These are phyloP conservation scores for Lordiphosa collinella DNA, from an alignment of 1,140 invertebrate species.

Conservation along the genomic window DNA sequence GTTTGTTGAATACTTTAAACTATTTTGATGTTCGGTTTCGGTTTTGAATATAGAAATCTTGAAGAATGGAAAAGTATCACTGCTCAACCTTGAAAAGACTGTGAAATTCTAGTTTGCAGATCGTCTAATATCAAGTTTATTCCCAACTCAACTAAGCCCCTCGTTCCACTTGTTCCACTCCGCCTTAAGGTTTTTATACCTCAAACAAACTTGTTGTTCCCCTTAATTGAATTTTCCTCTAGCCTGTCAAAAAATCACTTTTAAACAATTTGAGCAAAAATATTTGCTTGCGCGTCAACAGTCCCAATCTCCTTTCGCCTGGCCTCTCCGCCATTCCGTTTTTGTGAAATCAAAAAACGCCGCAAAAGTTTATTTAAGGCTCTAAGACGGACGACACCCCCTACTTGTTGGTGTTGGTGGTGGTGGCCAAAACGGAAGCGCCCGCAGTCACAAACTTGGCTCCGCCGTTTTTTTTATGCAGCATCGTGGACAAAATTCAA, in stretches of 20 bases:
- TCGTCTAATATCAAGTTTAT: no score
- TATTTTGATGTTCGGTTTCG: no score
- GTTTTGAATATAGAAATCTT: no score
- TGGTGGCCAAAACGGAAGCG: not conserved
- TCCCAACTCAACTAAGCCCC: no score
- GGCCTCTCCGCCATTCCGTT: constrained; percentile 4
- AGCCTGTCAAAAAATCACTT: constrained; percentile 51
- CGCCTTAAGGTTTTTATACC: not conserved
- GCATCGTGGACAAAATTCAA: constrained; percentile 38
- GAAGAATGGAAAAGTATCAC: no score
- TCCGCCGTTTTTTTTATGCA: constrained; percentile 53
- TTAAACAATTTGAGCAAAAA: constrained; percentile 66
- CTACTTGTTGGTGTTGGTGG: not conserved
- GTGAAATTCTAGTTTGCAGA: no score
- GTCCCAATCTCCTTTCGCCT: constrained; percentile 3
- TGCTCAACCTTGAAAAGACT: no score
- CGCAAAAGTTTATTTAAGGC: constrained; percentile 70
- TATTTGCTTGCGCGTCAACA: constrained; percentile 69
- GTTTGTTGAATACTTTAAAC: no score
- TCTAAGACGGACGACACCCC: constrained; percentile 4
- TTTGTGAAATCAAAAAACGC: constrained; percentile 37
- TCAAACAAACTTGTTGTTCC: not conserved
- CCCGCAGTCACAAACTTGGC: no score
- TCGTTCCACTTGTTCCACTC: no score
- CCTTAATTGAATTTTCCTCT: constrained; percentile 25